Base-by-base conservation (phyloP, 2,888 invertebrate species). In the Oscheius sp. region DNA sequence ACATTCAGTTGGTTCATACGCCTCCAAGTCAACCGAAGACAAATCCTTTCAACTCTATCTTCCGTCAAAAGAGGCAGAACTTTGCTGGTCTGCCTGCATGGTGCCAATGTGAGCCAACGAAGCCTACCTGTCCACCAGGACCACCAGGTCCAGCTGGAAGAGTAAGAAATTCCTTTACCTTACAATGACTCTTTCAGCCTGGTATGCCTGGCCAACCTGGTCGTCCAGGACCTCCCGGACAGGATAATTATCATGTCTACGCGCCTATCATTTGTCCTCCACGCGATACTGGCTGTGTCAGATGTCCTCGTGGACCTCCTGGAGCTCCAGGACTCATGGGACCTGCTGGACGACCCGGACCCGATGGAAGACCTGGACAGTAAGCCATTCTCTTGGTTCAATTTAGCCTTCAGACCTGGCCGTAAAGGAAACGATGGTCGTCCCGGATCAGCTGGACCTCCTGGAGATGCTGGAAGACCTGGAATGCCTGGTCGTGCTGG, bases 51-150 rank as follows among this genome's bases (percentile, higher is more conserved):
- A 75, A 80, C 75, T 78, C 78, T 33, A 75, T 84, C 73, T 84
- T 84, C 81, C 81, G 83, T 73, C 75, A 78, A 69, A 82, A 82
- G 75, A 74, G 82, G 67, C 73, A 74, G 54, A 71, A 75, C 67
- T 77, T 72, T 73, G 68, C 71, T 24, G 80, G 82, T 41, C 80
- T 83, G 17, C 83, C 83, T 44, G 73, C 82, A n/a, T 83, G 78
- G 78, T 83, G 80, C 70, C 83, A 83, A 68, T 84, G 83, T 73
- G 81, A 82, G 70, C 81, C 82, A 49, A 66, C 72, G 32, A 82
- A 81, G 74, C 82, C 80, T 38, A 72, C 73, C 8, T 79, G 80
- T 71, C 78, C 80, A 44, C 80, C 79, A 59, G 78, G 80, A 67
- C 79, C 75, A 47, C 71, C 78, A 57, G 78, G 80, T 70, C 80